These are phyloP conservation scores for Oncorhynchus keta DNA, from an alignment of 2,113 vertebrate genomes.

Conservation along the genomic window DNA sequence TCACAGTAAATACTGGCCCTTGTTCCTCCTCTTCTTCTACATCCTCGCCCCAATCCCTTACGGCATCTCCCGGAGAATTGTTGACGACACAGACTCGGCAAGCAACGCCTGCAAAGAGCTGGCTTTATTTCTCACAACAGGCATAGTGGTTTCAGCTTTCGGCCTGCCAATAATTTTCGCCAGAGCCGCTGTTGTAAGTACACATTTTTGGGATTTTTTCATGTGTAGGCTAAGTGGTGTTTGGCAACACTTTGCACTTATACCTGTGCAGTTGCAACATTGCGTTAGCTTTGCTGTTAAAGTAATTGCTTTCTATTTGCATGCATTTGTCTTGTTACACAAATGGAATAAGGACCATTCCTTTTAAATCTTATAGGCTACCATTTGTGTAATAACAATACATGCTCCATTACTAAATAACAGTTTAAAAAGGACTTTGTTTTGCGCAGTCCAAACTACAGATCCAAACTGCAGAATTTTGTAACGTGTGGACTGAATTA, in stretches of 20 bases:
- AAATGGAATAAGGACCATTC: too few relatives aligned
- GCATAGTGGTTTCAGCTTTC: slow-evolving; percentile 96
- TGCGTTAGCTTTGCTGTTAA: too few relatives aligned
- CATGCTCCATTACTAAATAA: too few relatives aligned
- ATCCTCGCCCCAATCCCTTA: slow-evolving; percentile 92
- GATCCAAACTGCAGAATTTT: neutral
- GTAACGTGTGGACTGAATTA: slow-evolving; percentile 43
- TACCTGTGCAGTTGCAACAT: too few relatives aligned
- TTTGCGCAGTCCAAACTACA: neutral
- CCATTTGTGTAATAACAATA: too few relatives aligned
- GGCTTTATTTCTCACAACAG: slow-evolving; percentile 97
- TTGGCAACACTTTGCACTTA: too few relatives aligned
- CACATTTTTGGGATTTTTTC: neutral
- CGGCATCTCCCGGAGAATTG: slow-evolving; percentile 91
- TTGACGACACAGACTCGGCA: slow-evolving; percentile 91
- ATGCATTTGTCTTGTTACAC: too few relatives aligned
- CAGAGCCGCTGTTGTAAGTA: slow-evolving; percentile 87
- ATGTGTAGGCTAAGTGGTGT: too few relatives aligned
- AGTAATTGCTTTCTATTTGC: too few relatives aligned
- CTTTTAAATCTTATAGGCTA: too few relatives aligned
- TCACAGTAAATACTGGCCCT: slow-evolving; percentile 90
- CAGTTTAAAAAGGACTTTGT: neutral
- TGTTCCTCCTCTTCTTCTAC: slow-evolving; percentile 98
- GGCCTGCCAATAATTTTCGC: slow-evolving; percentile 94
- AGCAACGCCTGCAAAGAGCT: slow-evolving; percentile 98